These are phyloP conservation scores for Zonitis immaculata DNA, from an alignment of 2,888 invertebrate species.

Conservation along the genomic window DNA sequence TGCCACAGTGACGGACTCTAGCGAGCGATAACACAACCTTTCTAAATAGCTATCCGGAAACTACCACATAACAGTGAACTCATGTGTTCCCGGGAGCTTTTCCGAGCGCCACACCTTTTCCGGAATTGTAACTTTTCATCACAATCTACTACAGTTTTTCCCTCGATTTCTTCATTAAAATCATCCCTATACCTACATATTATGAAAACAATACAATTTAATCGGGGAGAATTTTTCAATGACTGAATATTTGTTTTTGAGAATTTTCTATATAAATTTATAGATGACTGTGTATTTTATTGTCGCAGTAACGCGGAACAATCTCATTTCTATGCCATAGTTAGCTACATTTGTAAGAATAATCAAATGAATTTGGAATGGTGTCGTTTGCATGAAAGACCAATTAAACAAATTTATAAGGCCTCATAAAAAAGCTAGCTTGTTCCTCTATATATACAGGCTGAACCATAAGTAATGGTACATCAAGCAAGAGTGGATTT, in stretches of 20 bases:
- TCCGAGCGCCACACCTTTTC: conserved; percentile 33
- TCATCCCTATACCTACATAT: no score
- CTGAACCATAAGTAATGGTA: no score
- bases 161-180: not conserved
- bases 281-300: conserved; percentile 19
- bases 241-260: no score
- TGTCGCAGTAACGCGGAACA: conserved; percentile 20
- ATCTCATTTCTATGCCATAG: conserved; percentile 15
- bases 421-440: conserved; percentile 45
- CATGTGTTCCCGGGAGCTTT: conserved; percentile 24
- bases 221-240: no score
- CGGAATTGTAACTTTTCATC: conserved; percentile 15
- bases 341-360: conserved; percentile 25
- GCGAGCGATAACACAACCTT: conserved; percentile 34
- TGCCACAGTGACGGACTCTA: conserved; percentile 43
- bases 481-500: no score
- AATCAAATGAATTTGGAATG: conserved; percentile 28
- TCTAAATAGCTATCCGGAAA: conserved; percentile 14
- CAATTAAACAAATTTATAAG: conserved; percentile 50
- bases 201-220: no score
- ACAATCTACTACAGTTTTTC: not conserved
- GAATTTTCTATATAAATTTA: no score
- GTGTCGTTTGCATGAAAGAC: conserved; percentile 42
- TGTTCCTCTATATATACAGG: no score
- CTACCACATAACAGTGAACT: conserved; percentile 27